Conservation (phyloP, 2,113 vertebrate species). For the Bubo blakistoni region DNA sequence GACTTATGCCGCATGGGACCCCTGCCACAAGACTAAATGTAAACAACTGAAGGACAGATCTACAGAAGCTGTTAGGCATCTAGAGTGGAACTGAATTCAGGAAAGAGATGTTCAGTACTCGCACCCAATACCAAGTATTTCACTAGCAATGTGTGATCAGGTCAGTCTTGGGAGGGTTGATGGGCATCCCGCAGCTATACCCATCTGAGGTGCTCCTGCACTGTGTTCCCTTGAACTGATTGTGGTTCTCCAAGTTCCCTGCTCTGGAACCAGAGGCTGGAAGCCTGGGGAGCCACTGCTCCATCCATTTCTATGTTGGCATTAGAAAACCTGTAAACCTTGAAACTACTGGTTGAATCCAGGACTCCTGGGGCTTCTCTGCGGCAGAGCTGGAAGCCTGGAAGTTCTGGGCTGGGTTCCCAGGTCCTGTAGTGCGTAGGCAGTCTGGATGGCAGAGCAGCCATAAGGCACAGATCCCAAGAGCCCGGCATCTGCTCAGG, state of each 20-base stretch:
- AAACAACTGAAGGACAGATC: no score
- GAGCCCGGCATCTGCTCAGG: conserved; percentile 2
- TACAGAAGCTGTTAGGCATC: neutral
- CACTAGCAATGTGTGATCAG: accelerated
- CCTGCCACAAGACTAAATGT: neutral
- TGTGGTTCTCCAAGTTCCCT: neutral
- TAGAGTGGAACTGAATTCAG: neutral
- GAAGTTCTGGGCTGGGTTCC: conserved; percentile 8
- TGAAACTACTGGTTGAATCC: neutral
- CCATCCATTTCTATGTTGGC: neutral
- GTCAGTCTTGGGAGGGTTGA: neutral
- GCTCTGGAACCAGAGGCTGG: neutral
- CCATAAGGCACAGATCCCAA: neutral
- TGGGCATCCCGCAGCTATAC: no score
- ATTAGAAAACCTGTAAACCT: neutral
- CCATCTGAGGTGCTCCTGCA: neutral
- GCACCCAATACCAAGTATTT: neutral
- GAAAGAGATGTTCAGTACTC: neutral
- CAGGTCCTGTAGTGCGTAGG: neutral
- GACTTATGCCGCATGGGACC: accelerated
- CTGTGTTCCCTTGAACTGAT: accelerated
- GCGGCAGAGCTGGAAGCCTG: neutral
- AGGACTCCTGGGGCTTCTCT: neutral
- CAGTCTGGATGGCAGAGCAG: neutral
- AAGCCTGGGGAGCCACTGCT: neutral